Percentiles rank a stretch among this genome's conserved stretches.
These are phyloP conservation scores for Sphaerophoria rueppellii DNA, from an alignment of 2,888 invertebrate species.

Conservation along the genomic window DNA sequence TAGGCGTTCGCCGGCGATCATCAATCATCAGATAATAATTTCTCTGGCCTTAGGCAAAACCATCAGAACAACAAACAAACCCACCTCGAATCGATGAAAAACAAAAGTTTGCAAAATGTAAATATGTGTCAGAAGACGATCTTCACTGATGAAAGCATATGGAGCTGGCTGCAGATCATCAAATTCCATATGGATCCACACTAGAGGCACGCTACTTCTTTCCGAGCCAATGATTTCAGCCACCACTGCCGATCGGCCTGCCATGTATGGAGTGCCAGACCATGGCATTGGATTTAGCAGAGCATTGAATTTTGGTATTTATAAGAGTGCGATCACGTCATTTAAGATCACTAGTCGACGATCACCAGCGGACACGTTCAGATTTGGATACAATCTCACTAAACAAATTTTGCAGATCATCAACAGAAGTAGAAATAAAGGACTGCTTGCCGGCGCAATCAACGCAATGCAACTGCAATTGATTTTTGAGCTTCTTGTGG, in stretches of 20 bases:
- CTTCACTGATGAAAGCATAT: conserved; percentile 28
- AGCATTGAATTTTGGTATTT: conserved; percentile 76
- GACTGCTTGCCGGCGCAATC: not conserved
- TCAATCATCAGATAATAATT: conserved; percentile 20
- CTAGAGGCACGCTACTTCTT: conserved; percentile 78
- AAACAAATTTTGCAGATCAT: not conserved
- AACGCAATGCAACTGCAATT: conserved; percentile 69
- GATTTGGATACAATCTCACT: conserved; percentile 49
- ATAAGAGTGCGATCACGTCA: conserved; percentile 79
- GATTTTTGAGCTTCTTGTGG: conserved; percentile 63
- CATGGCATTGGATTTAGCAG: conserved; percentile 70
- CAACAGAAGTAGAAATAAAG: not conserved
- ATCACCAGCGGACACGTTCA: conserved; percentile 57
- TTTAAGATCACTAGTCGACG: conserved; percentile 75
- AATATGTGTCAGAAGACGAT: conserved; percentile 53
- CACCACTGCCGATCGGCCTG: conserved; percentile 1
- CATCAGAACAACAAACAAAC: conserved; percentile 1
- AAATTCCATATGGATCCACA: conserved; percentile 61
- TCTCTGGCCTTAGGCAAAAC: conserved; percentile 40
- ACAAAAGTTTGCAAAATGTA: conserved; percentile 55
- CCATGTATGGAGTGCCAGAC: conserved; percentile 38
- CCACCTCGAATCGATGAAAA: conserved; percentile 40
- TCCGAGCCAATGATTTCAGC: conserved; percentile 78
- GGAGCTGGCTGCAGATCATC: conserved; percentile 26
- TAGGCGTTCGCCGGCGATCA: not conserved